Conservation (phyloP, 2,888 invertebrate genomes). For the Xylota segnis region DNA sequence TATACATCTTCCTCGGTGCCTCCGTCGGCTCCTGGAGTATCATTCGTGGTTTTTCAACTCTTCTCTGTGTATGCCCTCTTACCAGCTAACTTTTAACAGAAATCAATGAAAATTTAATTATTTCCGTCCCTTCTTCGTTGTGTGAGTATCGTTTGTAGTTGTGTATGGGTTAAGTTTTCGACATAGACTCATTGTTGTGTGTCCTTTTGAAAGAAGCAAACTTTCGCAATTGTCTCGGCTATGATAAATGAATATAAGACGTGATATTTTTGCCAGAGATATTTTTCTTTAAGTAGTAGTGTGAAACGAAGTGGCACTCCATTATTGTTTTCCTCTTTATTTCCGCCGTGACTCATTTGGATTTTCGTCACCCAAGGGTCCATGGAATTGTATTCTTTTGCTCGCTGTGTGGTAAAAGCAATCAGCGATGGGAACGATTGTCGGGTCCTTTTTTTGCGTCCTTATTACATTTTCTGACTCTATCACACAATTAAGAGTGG, state of each 20-base stretch:
- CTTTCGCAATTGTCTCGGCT: conserved; percentile 72
- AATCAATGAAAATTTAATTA: conserved; percentile 76
- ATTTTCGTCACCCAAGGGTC: conserved; percentile 66
- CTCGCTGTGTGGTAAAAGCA: conserved; percentile 63
- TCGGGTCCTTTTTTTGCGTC: conserved; percentile 61
- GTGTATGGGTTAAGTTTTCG: conserved; percentile 49
- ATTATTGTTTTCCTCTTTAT: conserved; percentile 69
- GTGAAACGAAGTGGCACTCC: conserved; percentile 62
- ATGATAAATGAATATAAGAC: conserved; percentile 74
- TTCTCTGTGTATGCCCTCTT: background rate
- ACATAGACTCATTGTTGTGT: conserved; percentile 64
- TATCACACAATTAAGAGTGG: conserved; percentile 69
- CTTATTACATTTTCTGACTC: conserved; percentile 71
- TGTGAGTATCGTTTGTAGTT: background rate
- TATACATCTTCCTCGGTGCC: too few relatives aligned
- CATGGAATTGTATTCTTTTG: conserved; percentile 37
- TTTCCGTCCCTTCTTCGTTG: background rate
- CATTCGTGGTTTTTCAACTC: background rate
- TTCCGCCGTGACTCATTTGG: conserved; percentile 71
- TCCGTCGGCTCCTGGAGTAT: background rate
- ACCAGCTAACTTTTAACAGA: conserved; percentile 56
- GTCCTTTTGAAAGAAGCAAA: conserved; percentile 43
- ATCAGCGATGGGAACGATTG: conserved; percentile 67
- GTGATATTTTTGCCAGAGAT: conserved; percentile 67
- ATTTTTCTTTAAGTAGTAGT: conserved; percentile 50